Conservation (phyloP, 2,888 invertebrate genomes). For the Diarsia dahlii region DNA sequence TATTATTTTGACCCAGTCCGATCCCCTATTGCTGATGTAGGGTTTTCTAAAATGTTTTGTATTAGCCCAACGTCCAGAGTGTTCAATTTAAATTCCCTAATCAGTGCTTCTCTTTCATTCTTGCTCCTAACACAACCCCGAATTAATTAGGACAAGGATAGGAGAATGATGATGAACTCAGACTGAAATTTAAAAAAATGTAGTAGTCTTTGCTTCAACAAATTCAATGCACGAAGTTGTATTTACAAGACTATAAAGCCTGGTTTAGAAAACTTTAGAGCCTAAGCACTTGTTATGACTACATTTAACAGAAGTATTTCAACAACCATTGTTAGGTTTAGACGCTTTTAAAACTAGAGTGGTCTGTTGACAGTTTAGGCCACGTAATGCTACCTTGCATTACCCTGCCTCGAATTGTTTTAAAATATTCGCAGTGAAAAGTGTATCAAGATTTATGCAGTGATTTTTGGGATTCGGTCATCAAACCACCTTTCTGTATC, state of each 20-base stretch:
- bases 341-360: slow-evolving; percentile 1
- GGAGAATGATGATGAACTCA: too few relatives aligned
- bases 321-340: slow-evolving; percentile 30
- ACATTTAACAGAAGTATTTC: slow-evolving; percentile 22
- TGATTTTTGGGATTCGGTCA: background rate
- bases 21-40: too few relatives aligned
- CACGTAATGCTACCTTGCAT: too few relatives aligned
- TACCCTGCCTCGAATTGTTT: background rate
- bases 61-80: too few relatives aligned
- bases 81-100: too few relatives aligned
- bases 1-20: too few relatives aligned
- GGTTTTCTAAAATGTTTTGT: too few relatives aligned
- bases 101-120: too few relatives aligned
- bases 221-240: background rate
- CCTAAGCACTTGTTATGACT: slow-evolving; percentile 22
- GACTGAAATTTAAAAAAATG: too few relatives aligned
- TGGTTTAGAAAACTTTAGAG: background rate
- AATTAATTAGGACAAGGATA: too few relatives aligned
- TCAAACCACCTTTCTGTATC: background rate
- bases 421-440: background rate
- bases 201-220: background rate
- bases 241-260: background rate
- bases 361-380: slow-evolving; percentile 1
- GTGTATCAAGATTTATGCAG: background rate
- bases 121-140: too few relatives aligned